Base-by-base conservation (phyloP, 2,888 invertebrate genomes). In the Hetaerina titia region DNA sequence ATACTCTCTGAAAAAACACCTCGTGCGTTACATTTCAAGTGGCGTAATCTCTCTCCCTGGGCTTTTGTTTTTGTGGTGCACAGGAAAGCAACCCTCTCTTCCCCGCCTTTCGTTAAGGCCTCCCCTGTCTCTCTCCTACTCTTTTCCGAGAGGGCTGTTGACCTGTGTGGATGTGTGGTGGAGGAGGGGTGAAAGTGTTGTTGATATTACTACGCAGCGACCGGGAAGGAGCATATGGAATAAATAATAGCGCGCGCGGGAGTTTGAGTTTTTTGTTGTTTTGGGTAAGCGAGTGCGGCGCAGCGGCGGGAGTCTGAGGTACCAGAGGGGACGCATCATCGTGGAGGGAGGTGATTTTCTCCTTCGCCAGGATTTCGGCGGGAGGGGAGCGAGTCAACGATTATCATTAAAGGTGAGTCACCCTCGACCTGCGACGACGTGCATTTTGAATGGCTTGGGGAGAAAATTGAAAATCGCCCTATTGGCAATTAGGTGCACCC, bases 261-360 rank as follows among this genome's bases (percentile, higher is more conserved):
- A 92, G 45, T 45, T 45, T 45, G 45, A 45, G 45, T 45, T 45
- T 45, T 45, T 4, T 45, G 45, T 92, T 69, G 92, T 92, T 69
- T 92, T 92, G 69, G 92, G 22, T 69, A 74, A 56, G 22, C 64
- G 64, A 92, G 56, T 5, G 92, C 69, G 69, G 92, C 92, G 64
- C 92, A 13, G 5, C 69, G 69, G 69, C 92, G 92, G 92, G 69
- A 56, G 56, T 69, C 56, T 56, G 69, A 9, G 69, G 92, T 69
- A 92, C 2, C 56, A n/a, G 8, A 25, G 64, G 64, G 56, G 92
- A 92, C 92, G 90, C 90, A 90, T 64, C 90, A 9, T 90, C 63
- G 63, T 63, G 60, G 90, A 25, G 90, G 31, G 31, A n/a, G 64
- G 64, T 25, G 64, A 45, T 64, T 64, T 11, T 22, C 58, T n/a